Base-by-base conservation (phyloP, 1,140 invertebrate genomes). In the Drosophila watanabei region DNA sequence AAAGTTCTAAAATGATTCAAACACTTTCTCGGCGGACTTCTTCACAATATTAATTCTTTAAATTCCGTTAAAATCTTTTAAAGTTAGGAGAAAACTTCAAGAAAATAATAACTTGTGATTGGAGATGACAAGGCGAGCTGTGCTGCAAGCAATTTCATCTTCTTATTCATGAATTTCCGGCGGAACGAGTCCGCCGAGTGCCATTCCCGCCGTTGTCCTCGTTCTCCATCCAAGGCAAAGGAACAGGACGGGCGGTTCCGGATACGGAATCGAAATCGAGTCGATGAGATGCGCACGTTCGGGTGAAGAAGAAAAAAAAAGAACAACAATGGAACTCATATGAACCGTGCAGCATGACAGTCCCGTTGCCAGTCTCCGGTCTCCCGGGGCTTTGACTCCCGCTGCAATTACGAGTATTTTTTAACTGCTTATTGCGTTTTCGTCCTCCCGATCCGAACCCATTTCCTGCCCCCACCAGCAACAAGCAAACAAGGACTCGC, bases 371-470 rank as follows among this genome's bases (percentile, higher is more conserved):
- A 16, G 24, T 28, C 46, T 14, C 24, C 45, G 32, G 63, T 75
- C 87, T 71, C 70, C 43, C 57, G 75, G 83, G 80, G 71, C 48
- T 75, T 72, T 68, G 76, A 79, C 75, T 71, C 78, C 79, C 81
- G 81, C 73, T 89, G 86, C 86, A 89, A 89, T 89, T 89, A 89
- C 86, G 86, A 86, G 86, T 86, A 89, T 90, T 89, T 89, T 89
- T 89, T 89, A 89, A 89, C 86, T 89, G 86, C 86, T 89, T 90
- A 89, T 89, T 89, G 86, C 86, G 86, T 90, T 90, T 90, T 81
- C 65, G 69, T 85, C 78, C 72, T 83, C 63, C 39, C 56, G 62
- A 68, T 57, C 24, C 61, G 18, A 51, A 60, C 57, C 68, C 32
- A 52, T 30, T 63, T 68, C 39, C 57, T 28, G 46, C 39, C 51